Percentiles rank a stretch among this genome's conserved stretches.
phyloP scores from a whole-genome alignment of 2,797 vertebrate genomes.

The Potorous gilbertii region DNA sequence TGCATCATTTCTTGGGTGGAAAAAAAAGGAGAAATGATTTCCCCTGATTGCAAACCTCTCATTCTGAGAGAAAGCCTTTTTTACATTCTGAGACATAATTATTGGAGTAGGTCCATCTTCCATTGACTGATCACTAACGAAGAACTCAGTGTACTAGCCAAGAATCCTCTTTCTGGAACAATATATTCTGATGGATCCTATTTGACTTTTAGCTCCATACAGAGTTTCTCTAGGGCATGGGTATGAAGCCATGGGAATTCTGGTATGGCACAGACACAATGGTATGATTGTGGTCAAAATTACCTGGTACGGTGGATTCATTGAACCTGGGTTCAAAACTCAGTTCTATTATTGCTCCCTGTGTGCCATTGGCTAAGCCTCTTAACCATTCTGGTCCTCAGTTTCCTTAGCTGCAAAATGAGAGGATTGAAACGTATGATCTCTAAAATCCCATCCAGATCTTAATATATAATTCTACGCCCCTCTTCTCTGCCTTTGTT shows the following conservation, averaged over 20 bases:
- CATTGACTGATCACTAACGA: conserved; percentile 44
- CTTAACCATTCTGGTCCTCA: background rate
- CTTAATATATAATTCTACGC: background rate
- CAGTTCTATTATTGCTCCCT: background rate
- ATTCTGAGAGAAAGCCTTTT: conserved; percentile 58
- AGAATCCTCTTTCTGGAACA: conserved; percentile 9
- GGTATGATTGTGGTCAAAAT: background rate
- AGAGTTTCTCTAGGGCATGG: background rate
- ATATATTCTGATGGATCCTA: conserved; percentile 21
- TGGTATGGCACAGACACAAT: background rate
- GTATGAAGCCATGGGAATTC: background rate
- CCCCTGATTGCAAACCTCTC: conserved; percentile 63
- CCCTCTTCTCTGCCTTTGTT: background rate
- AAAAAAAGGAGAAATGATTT: conserved; percentile 67
- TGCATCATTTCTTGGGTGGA: conserved; percentile 39
- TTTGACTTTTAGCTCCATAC: background rate
- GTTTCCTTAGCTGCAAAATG: background rate
- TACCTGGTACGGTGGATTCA: background rate
- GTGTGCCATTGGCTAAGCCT: background rate
- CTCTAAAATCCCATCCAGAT: background rate
- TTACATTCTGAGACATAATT: conserved; percentile 20
- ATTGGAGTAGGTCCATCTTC: conserved; percentile 24
- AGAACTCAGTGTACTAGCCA: conserved; percentile 42
- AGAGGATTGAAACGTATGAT: background rate
- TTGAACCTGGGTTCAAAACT: background rate